Conservation (phyloP, 2,113 vertebrate species). For the Podarcis cretensis region DNA sequence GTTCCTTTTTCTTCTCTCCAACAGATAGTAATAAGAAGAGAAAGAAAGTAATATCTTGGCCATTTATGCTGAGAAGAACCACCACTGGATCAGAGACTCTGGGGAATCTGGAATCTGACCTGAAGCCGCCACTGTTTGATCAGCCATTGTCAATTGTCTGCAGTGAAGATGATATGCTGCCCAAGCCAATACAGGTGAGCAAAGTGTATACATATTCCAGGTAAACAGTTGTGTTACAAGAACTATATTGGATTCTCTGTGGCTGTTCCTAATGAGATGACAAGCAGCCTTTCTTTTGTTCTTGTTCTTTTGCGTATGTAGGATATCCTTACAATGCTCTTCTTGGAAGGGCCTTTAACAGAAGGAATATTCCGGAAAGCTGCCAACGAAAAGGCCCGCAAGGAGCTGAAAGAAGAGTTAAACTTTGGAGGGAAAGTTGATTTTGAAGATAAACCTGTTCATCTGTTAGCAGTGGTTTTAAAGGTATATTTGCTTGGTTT, state of each 20-base stretch:
- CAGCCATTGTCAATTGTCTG: constrained; percentile 83
- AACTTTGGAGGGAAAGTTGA: constrained; percentile 81
- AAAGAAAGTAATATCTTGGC: constrained; percentile 79
- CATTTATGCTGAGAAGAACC: constrained; percentile 78
- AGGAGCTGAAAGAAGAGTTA: constrained; percentile 86
- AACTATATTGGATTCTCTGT: background rate
- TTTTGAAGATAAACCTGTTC: constrained; percentile 80
- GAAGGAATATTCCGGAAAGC: constrained; percentile 93
- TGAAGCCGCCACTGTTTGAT: constrained; percentile 84
- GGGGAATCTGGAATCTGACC: constrained; percentile 62
- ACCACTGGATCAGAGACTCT: constrained; percentile 68
- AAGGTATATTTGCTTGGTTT: constrained; percentile 79
- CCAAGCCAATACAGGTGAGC: constrained; percentile 86
- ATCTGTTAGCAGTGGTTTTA: constrained; percentile 87
- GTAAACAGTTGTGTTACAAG: background rate
- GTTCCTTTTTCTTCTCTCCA: constrained; percentile 45
- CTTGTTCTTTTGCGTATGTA: constrained; percentile 44
- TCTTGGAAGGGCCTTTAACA: constrained; percentile 84
- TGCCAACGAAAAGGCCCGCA: constrained; percentile 88
- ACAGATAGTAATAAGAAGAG: constrained; percentile 82
- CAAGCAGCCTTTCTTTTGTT: constrained; percentile 24
- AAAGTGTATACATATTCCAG: background rate
- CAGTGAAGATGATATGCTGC: constrained; percentile 77
- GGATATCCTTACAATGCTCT: constrained; percentile 87
- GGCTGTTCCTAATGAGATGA: background rate